Evolutionary conservation across 2,797 vertebrate genomes (phyloP).

Genomic region (Thaleichthys pacificus): DNA sequence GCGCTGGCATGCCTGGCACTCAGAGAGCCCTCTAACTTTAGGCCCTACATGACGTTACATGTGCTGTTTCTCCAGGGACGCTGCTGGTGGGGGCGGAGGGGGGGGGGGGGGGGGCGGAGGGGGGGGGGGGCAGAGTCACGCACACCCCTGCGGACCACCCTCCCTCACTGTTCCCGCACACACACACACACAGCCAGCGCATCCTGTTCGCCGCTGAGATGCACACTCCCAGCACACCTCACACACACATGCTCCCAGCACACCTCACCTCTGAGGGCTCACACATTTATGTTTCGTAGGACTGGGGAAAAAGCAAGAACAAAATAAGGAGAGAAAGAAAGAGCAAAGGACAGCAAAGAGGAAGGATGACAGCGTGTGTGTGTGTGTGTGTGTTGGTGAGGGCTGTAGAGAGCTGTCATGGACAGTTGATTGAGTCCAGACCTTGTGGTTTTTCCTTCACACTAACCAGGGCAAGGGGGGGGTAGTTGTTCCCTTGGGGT

Average conservation of each 20-base stretch:
- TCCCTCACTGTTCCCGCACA: neutral
- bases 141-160: conserved; percentile 24
- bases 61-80: conserved; percentile 69
- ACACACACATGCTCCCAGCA: neutral
- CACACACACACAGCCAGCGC: neutral
- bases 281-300: too few species aligned
- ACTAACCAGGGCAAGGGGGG: conserved; percentile 22
- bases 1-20: conserved; percentile 67
- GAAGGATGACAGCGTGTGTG: neutral
- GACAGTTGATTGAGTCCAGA: conserved; percentile 71
- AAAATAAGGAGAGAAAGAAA: conserved; percentile 32
- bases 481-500: conserved; percentile 56
- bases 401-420: conserved; percentile 60
- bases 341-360: conserved; percentile 46
- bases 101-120: too few species aligned
- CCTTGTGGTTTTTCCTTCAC: conserved; percentile 54
- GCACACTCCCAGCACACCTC: neutral
- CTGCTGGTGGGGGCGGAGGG: conserved; percentile 30
- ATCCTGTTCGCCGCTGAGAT: too few species aligned
- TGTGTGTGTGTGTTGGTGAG: too few species aligned
- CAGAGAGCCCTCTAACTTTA: conserved; percentile 71
- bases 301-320: too few species aligned
- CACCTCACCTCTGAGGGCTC: too few species aligned
- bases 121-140: too few species aligned
- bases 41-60: conserved; percentile 74